Evolutionary conservation across 2,113 vertebrate genomes (phyloP), one percentile per base, ranked within the genome.

Genomic region (Rhegmatorhina hoffmannsi): DNA sequence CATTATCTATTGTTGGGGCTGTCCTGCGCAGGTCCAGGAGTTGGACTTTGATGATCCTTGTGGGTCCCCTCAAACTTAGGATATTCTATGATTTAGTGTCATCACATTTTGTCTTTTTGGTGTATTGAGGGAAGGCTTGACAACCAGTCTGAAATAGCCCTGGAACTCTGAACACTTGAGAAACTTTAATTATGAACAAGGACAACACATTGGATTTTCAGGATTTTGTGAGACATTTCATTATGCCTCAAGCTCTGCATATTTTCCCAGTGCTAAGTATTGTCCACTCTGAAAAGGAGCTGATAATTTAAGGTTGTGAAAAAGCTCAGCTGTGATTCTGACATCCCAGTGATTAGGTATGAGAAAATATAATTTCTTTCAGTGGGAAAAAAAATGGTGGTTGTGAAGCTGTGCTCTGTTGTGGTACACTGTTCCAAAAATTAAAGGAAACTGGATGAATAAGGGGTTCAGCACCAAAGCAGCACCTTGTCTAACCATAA

Each of bases 151-250:
- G 97, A 98, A 97, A 96, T 97, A 92, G 96, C 94, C 59, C n/a
- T 52, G 36, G 78, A 98, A 89, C 94, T 97, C 83, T 75, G 92
- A 84, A 97, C 90, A 92, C 96, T 96, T 96, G 96, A 96, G 85
- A 91, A 82, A 97, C 94, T 94, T 87, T 98, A 85, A 96, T 98
- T 95, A 97, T 87, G 82, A 95, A 97, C 70, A 97, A 96, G 82
- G 92, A 95, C 16, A 90, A 94, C 64, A 96, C 91, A 36, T 44
- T 97, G 75, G 96, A 91, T 95, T 98, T 98, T 95, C 84, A 94
- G 93, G 97, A 98, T 80, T 97, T 98, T 91, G 68, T 94, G 78
- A 93, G 95, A 53, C 59, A 96, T 91, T 97, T 97, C 97, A 92
- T 94, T 95, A 80, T 21, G 82, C 91, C 84, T 97, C 62, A 25